Evolutionary conservation across 2,888 invertebrate species (phyloP), one percentile per base, ranked within the genome.

Genomic region (Latrodectus hesperus): DNA sequence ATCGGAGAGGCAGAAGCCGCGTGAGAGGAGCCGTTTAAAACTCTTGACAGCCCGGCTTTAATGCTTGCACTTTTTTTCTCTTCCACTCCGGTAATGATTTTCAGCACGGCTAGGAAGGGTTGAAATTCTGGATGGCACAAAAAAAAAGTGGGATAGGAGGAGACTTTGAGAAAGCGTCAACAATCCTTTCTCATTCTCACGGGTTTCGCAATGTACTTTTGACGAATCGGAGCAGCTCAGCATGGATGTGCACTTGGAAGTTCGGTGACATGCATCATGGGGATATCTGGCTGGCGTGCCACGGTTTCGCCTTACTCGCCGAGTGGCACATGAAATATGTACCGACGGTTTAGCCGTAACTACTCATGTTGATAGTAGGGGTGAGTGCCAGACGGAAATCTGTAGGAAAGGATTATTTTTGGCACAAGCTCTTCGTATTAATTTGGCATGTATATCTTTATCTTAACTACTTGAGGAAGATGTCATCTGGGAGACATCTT

Each of bases 1-100:
- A 77, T 76, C 75, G 17, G 77, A 83, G 75, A 75, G 16, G n/a
- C 73, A 60, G 16, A 52, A 22, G 52, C 60, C 70, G 55, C 38
- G 55, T 71, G 83, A 83, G 60, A 52, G 55, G 68, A 53, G 84
- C 64, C 84, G 84, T 84, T 84, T 84, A 78, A 78, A 78, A 84
- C 81, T 77, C 65, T 70, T 77, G 78, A 84, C 84, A 78, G 84
- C 73, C 70, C 52, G 49, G 79, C 70, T 79, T 51, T 71, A 68
- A 22, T 38, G 77, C 22, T 55, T 74, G 22, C 68, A 60, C 49
- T 53, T 82, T 52, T 53, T 53, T 74, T 55, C 53, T 73, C 22
- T 51, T 75, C 60, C 68, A 64, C 12, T 51, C 51, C 64, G 10
- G 70, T 72, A 72, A 72, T 51, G 65, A 77, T 77, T 84, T 26